phyloP scores from a whole-genome alignment of 2,797 vertebrate species.

The Artibeus lituratus region DNA sequence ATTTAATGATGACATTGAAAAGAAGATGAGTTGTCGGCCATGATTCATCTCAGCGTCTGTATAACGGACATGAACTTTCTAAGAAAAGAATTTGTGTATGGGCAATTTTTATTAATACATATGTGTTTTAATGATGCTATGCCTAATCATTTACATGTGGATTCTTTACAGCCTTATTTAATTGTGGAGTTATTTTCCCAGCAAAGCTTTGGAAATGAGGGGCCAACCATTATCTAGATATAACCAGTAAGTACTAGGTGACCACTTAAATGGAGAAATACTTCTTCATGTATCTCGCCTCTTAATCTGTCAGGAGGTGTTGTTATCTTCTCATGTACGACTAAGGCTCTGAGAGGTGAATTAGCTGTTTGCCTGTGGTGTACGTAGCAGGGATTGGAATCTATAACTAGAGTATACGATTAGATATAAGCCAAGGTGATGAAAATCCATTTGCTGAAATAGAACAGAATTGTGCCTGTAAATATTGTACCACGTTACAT shows the following conservation, averaged over 20 bases:
- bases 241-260: background rate
- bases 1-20: background rate
- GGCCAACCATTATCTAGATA: background rate
- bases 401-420: background rate
- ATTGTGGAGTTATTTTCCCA: background rate
- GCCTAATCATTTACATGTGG: background rate
- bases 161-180: background rate
- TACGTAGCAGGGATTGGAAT: background rate
- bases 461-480: background rate
- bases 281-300: background rate
- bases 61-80: background rate
- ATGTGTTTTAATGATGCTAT: background rate
- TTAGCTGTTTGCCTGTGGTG: background rate
- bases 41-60: slow-evolving; percentile 4
- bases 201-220: background rate
- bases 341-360: background rate
- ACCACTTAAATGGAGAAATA: background rate
- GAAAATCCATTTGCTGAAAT: background rate
- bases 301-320: background rate
- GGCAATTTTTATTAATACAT: background rate
- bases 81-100: background rate
- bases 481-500: background rate
- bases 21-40: background rate
- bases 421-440: background rate
- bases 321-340: background rate